These are phyloP conservation scores for Chaetops frenatus DNA, from an alignment of 2,113 vertebrate genomes.

Conservation along the genomic window DNA sequence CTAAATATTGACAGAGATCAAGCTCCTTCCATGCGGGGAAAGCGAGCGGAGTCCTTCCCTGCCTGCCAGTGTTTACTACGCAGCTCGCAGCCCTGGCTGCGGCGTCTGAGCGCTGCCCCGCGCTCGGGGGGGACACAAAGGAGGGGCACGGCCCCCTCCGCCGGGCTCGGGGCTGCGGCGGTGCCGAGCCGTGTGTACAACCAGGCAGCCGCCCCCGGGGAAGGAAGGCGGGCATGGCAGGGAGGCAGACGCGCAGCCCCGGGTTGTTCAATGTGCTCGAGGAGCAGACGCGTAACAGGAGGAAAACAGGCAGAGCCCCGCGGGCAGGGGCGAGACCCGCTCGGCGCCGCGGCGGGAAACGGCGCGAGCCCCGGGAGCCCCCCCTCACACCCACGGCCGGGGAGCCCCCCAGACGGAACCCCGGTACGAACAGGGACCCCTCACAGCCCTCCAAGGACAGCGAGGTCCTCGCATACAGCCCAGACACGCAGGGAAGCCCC, in stretches of 20 bases:
- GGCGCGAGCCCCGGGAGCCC: neutral
- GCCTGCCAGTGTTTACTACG: slow-evolving; percentile 4
- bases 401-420: neutral
- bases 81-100: slow-evolving; percentile 1
- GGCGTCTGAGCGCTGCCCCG: neutral
- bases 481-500: neutral
- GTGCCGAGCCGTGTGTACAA: neutral
- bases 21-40: neutral
- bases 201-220: neutral
- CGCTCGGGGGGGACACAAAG: neutral
- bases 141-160: neutral
- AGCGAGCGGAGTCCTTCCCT: neutral
- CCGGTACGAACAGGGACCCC: neutral
- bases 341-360: slow-evolving; percentile 37
- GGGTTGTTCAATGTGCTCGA: neutral
- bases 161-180: neutral
- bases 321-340: slow-evolving; percentile 44
- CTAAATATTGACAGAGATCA: slow-evolving; percentile 2
- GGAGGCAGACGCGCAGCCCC: neutral
- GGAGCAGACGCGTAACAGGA: slow-evolving; percentile 12
- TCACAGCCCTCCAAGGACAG: neutral
- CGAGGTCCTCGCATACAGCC: neutral
- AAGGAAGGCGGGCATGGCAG: neutral
- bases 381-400: neutral
- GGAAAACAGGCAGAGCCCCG: slow-evolving; percentile 50